phyloP scores from a whole-genome alignment of 2,797 vertebrate genomes.

The Iguana delicatissima region DNA sequence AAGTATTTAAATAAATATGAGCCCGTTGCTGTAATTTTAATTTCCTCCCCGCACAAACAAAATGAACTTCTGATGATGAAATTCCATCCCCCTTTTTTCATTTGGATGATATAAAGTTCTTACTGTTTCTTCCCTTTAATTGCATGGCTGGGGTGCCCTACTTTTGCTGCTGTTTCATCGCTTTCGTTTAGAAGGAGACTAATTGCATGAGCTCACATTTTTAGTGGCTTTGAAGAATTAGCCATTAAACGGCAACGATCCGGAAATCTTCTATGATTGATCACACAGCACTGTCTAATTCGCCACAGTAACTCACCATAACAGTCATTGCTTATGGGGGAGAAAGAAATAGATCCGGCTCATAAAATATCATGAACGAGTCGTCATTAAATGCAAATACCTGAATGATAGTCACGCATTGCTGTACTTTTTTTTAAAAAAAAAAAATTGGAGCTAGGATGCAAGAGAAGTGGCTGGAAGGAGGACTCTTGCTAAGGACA shows the following conservation, averaged over 20 bases:
- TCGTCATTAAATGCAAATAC: constrained; percentile 42
- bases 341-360: constrained; percentile 55
- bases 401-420: constrained; percentile 2
- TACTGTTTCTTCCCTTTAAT: constrained; percentile 14
- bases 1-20: background rate
- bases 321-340: constrained; percentile 44
- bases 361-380: constrained; percentile 48
- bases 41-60: background rate
- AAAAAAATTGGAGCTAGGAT: constrained; percentile 33
- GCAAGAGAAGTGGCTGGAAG: background rate
- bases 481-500: constrained; percentile 18
- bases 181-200: constrained; percentile 41
- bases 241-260: constrained; percentile 38
- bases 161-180: constrained; percentile 43
- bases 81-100: background rate
- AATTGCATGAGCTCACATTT: constrained; percentile 52
- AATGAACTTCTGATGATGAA: background rate
- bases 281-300: constrained; percentile 56
- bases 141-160: constrained; percentile 8
- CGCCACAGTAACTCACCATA: constrained; percentile 56
- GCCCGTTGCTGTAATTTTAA: background rate
- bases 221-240: constrained; percentile 63
- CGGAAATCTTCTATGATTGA: constrained; percentile 66
- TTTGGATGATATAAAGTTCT: constrained; percentile 10
- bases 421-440: constrained; percentile 24